Evolutionary conservation across 2,888 invertebrate species (phyloP).

Genomic region (Ametastegia equiseti): DNA sequence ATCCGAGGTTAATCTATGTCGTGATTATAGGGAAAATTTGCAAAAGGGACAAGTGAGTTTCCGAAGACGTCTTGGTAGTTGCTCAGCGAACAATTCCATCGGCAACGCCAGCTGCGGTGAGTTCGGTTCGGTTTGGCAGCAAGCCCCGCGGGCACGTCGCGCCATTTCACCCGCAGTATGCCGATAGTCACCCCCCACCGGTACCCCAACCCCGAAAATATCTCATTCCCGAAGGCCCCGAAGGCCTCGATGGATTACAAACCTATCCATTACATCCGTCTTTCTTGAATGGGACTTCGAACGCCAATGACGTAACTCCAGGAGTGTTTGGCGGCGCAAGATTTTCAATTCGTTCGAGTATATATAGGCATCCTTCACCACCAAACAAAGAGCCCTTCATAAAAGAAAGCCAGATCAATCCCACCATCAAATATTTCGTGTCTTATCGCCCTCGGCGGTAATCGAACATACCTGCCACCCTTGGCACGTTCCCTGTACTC

Average conservation of each 20-base stretch:
- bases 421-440: constrained; percentile 1
- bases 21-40: background rate
- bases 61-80: constrained; percentile 53
- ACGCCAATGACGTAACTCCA: constrained; percentile 29
- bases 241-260: constrained; percentile 75
- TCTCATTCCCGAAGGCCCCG: constrained; percentile 75
- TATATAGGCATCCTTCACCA: constrained; percentile 4
- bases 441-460: background rate
- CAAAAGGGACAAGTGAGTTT: constrained; percentile 1
- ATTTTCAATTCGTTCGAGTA: constrained; percentile 36
- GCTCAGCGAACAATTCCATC: constrained; percentile 53
- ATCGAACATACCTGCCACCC: background rate
- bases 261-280: constrained; percentile 76
- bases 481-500: background rate
- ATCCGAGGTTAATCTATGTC: background rate
- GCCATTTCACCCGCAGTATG: constrained; percentile 75
- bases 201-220: constrained; percentile 69
- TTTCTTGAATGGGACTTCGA: constrained; percentile 49
- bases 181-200: constrained; percentile 68
- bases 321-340: constrained; percentile 18
- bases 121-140: constrained; percentile 72
- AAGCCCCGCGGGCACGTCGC: constrained; percentile 70
- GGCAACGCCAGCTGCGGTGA: constrained; percentile 56
- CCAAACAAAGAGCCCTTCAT: constrained; percentile 29
- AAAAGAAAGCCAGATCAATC: background rate